Evolutionary conservation across 2,888 invertebrate species (phyloP).

Genomic region (Oligia latruncula): DNA sequence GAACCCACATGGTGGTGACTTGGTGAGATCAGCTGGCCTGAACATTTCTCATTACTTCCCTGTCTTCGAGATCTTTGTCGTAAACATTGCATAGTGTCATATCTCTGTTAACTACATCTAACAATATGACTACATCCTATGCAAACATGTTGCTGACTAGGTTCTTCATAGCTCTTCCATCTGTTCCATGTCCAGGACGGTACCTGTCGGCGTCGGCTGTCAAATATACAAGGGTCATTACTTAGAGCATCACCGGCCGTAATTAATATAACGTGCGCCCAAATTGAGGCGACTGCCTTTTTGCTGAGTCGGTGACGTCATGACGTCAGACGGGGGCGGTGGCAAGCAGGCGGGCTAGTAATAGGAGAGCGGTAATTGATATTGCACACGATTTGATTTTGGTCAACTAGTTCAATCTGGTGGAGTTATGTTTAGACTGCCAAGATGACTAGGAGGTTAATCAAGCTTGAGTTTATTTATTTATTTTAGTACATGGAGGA

Average conservation of each 20-base stretch:
- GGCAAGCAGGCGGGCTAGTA: neutral
- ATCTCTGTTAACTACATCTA: neutral
- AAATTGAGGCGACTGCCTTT: conserved; percentile 73
- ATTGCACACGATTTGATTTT: conserved; percentile 30
- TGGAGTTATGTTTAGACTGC: neutral
- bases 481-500: too few species aligned
- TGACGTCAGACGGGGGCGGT: conserved; percentile 2
- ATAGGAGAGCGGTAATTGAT: conserved; percentile 36
- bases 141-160: neutral
- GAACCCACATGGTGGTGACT: too few species aligned
- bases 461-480: too few species aligned
- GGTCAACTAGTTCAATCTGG: neutral
- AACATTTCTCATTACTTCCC: neutral
- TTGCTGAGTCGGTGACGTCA: conserved; percentile 66
- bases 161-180: conserved; percentile 50
- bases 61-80: neutral
- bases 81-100: neutral
- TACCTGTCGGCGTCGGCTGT: conserved; percentile 85
- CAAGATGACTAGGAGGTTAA: neutral
- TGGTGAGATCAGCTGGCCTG: neutral
- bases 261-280: conserved; percentile 81
- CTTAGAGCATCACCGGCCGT: conserved; percentile 86
- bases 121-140: neutral
- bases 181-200: conserved; percentile 41
- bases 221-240: conserved; percentile 90